Conservation (phyloP, 2,888 invertebrate genomes). For the Phengaris arion region DNA sequence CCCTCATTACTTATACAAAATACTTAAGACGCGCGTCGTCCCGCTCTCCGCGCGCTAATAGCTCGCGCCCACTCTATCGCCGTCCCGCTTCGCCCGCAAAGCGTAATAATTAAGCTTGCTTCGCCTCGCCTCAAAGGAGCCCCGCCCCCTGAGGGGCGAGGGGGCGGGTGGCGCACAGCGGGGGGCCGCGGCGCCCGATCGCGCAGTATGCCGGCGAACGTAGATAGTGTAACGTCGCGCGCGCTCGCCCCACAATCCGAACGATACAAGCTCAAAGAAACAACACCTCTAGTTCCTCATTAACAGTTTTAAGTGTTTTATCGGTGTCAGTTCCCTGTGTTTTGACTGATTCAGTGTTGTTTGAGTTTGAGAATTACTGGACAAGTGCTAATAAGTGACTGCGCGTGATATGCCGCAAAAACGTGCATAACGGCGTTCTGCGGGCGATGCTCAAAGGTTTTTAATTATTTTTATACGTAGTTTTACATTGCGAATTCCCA, state of each 20-base stretch:
- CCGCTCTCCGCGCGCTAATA: slow-evolving; percentile 83
- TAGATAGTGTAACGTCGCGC: slow-evolving; percentile 70
- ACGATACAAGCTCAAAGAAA: slow-evolving; percentile 56
- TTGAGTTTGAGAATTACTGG: slow-evolving; percentile 68
- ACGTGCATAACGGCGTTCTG: slow-evolving; percentile 72
- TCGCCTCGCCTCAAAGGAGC: slow-evolving; percentile 72
- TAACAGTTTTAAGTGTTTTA: slow-evolving; percentile 70
- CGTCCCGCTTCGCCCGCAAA: slow-evolving; percentile 73
- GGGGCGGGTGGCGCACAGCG: slow-evolving; percentile 47
- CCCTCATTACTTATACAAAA: slow-evolving; percentile 81
- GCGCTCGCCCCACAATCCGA: slow-evolving; percentile 61
- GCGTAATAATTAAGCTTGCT: slow-evolving; percentile 79
- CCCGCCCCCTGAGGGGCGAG: slow-evolving; percentile 58
- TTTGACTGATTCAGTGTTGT: slow-evolving; percentile 71
- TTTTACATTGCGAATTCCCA: slow-evolving; percentile 56
- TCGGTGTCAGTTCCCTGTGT: slow-evolving; percentile 61
- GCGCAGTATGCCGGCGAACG: slow-evolving; percentile 78
- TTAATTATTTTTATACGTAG: slow-evolving; percentile 57
- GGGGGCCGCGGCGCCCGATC: slow-evolving; percentile 58
- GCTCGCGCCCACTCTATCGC: slow-evolving; percentile 80
- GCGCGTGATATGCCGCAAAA: slow-evolving; percentile 74
- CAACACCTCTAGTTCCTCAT: slow-evolving; percentile 71
- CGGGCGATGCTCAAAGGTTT: slow-evolving; percentile 78
- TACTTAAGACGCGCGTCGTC: slow-evolving; percentile 80
- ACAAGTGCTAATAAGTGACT: slow-evolving; percentile 73